Evolutionary conservation across 2,113 vertebrate genomes (phyloP).

Genomic region (Aleadryas rufinucha): DNA sequence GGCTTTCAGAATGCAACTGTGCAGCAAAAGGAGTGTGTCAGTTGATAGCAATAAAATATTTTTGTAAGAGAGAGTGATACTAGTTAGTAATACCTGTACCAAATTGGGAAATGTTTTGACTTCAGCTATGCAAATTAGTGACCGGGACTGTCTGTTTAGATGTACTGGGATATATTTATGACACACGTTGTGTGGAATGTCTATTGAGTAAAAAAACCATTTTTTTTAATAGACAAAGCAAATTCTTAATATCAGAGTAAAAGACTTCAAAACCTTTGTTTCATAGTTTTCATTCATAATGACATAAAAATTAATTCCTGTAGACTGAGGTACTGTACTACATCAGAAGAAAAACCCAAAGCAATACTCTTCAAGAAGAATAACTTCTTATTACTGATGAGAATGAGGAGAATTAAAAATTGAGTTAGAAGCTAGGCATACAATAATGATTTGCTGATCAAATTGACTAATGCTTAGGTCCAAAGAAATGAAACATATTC

Average conservation of each 20-base stretch:
- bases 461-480: background rate
- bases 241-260: background rate
- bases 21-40: background rate
- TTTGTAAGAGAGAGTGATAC: slow-evolving; percentile 17
- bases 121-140: slow-evolving; percentile 14
- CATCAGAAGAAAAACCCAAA: background rate
- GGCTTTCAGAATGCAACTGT: background rate
- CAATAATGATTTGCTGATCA: background rate
- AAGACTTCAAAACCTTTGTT: background rate
- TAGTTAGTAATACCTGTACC: background rate
- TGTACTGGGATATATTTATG: background rate
- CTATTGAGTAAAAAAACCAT: background rate
- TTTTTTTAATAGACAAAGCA: background rate
- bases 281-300: background rate
- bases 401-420: background rate
- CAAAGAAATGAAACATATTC: background rate
- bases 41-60: background rate
- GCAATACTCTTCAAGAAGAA: background rate
- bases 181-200: background rate
- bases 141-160: background rate
- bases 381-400: background rate
- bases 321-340: background rate
- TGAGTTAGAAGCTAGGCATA: background rate
- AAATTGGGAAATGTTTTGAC: slow-evolving; percentile 16
- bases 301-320: background rate